These are phyloP conservation scores for Drosophila quinaria DNA, from an alignment of 2,888 invertebrate genomes.

Conservation along the genomic window DNA sequence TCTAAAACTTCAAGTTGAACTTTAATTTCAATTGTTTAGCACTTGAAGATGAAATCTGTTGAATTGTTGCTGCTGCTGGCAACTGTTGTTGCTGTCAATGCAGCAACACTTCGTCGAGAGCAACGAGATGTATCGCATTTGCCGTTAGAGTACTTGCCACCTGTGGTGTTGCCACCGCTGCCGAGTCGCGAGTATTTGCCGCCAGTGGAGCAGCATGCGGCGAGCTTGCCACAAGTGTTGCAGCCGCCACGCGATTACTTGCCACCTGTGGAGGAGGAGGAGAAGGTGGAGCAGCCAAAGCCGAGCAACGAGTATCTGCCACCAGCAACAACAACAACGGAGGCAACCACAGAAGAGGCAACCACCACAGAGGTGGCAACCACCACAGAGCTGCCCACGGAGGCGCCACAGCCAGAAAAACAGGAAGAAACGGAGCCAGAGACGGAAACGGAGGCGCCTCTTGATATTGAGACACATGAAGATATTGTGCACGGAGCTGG, in stretches of 20 bases:
- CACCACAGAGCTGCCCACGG: conserved; percentile 9
- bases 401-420: conserved; percentile 30
- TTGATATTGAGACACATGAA: conserved; percentile 52
- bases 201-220: conserved; percentile 74
- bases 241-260: conserved; percentile 71
- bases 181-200: conserved; percentile 78
- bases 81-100: conserved; percentile 29
- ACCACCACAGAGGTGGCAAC: conserved; percentile 49
- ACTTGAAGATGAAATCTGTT: conserved; percentile 25
- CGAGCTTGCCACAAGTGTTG: conserved; percentile 58
- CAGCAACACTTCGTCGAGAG: conserved; percentile 41
- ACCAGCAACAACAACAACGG: conserved; percentile 39
- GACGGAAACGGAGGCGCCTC: conserved; percentile 48
- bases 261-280: conserved; percentile 45
- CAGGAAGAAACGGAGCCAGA: conserved; percentile 35
- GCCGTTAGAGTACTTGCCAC: conserved; percentile 75
- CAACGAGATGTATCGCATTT: conserved; percentile 82
- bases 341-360: conserved; percentile 28
- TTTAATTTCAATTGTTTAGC: conserved; percentile 12
- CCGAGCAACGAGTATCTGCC: conserved; percentile 69
- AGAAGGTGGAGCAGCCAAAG: conserved; percentile 22
- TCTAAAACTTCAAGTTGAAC: neutral
- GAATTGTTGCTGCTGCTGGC: conserved; percentile 23
- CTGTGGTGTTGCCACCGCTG: conserved; percentile 74
- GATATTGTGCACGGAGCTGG: conserved; percentile 49